Base-by-base conservation (phyloP, 2,113 vertebrate genomes). In the Petromus typicus region DNA sequence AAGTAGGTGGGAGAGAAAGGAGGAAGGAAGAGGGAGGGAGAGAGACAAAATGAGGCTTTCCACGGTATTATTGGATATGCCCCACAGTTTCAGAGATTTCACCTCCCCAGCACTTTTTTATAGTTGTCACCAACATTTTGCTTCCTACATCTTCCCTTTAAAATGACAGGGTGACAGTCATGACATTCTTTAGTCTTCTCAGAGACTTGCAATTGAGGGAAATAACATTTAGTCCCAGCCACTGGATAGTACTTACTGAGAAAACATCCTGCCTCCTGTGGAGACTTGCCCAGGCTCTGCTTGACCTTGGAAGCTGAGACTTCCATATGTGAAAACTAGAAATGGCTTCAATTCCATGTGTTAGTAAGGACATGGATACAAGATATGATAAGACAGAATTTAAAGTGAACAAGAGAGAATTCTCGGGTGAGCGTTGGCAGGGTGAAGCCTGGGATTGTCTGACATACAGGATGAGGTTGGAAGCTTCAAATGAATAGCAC, bases 31-130 rank as follows among this genome's bases (percentile, higher is more conserved):
- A 54, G n/a, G 22, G 43, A 17, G 18, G 32, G 34, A 45, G 25
- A 30, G 5, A 43, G 59, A 76, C 17, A 78, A 89, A 95, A 69
- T 81, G 34, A 66, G 4, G 87, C 56, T 90, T 83, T 89, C 59
- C 57, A 4, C 45, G 61, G 45, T 79, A 37, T 30, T 90, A 87
- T 78, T 43, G 37, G 51, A 34, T 43, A 12, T 30, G 90, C 22
- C 67, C 63, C 89, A 22, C 37, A 73, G 61, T 93, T 96, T 93
- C 92, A 78, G 88, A 64, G 57, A 40, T 32, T 64, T 57, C 40
- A 8, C 34, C 3, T 95, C n/a, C n/a, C 82, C 48, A 57, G 79
- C 18, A 48, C 61, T 92, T 67, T 59, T 56, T 43, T 80, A 66
- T 27, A 30, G 13, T 91, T 73, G 40, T 76, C 54, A 69, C 48